Conservation (phyloP, 2,113 vertebrate genomes). For the Eidolon helvum region DNA sequence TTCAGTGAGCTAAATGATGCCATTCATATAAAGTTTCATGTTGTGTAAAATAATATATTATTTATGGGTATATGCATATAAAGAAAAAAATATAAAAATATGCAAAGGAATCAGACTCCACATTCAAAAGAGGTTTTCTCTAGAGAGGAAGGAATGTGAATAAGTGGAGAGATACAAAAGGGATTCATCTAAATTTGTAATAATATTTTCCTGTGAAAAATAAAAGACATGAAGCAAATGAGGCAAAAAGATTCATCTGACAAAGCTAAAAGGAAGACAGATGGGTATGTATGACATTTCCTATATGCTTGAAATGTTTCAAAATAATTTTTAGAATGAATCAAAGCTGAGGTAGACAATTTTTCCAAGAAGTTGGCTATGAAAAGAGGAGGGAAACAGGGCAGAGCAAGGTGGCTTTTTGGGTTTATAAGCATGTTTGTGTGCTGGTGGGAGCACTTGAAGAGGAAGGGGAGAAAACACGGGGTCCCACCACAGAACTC, state of each 20-base stretch:
- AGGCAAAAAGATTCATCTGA: neutral
- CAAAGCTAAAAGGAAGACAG: slow-evolving; percentile 12
- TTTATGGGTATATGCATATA: neutral
- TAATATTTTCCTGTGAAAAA: slow-evolving; percentile 5
- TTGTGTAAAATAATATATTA: neutral
- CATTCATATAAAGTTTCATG: neutral
- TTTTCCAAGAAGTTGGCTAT: neutral
- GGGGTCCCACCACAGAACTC: neutral
- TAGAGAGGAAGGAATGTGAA: neutral
- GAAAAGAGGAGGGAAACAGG: neutral
- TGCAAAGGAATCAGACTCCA: neutral
- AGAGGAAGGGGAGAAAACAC: neutral
- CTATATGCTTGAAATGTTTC: neutral
- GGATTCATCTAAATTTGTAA: neutral
- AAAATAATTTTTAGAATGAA: neutral
- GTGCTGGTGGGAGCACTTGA: neutral
- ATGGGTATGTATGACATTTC: neutral
- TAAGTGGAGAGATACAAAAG: neutral
- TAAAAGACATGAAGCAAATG: neutral
- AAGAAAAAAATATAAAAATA: slow-evolving; percentile 1
- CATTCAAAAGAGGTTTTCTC: slow-evolving; percentile 2
- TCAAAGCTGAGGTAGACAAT: neutral
- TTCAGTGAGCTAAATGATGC: neutral
- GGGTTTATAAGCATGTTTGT: neutral
- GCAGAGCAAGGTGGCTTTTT: neutral